A percentile compares a stretch with the other conserved stretches of the same genome.
phyloP scores from a whole-genome alignment of 2,888 invertebrate species.

The Rhogogaster chlorosoma region DNA sequence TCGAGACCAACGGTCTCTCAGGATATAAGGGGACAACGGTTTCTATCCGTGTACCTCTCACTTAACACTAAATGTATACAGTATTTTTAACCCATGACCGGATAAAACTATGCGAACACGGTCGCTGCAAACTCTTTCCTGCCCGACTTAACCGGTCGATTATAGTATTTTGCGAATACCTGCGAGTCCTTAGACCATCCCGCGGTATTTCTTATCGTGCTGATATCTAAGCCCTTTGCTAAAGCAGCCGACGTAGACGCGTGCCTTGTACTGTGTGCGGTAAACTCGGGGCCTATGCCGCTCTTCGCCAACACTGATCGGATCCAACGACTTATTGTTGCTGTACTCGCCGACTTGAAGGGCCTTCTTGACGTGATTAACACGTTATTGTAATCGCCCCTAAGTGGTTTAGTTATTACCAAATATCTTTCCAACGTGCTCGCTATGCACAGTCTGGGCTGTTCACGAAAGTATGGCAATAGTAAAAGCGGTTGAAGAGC shows the following conservation, averaged over 20 bases:
- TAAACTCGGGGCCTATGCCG: slow-evolving; percentile 35
- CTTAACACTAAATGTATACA: no score
- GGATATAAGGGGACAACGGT: background rate
- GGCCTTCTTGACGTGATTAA: slow-evolving; percentile 47
- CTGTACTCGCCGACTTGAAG: slow-evolving; percentile 32
- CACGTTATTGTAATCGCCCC: slow-evolving; percentile 43
- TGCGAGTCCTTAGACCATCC: slow-evolving; percentile 51
- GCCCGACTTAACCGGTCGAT: slow-evolving; percentile 24
- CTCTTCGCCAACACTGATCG: slow-evolving; percentile 51
- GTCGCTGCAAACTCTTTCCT: slow-evolving; percentile 32
- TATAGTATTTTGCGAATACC: slow-evolving; percentile 41
- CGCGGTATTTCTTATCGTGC: slow-evolving; percentile 43
- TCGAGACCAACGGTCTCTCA: slow-evolving; percentile 25
- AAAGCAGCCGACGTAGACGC: background rate
- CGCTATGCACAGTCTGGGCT: slow-evolving; percentile 54
- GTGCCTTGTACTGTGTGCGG: slow-evolving; percentile 47
- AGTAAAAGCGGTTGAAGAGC: background rate
- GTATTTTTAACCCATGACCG: background rate
- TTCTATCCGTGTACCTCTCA: no score
- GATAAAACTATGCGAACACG: background rate
- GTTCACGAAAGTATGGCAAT: slow-evolving; percentile 44
- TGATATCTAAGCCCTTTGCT: slow-evolving; percentile 38
- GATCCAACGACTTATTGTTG: slow-evolving; percentile 53
- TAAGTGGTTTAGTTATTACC: slow-evolving; percentile 48
- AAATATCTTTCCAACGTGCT: slow-evolving; percentile 46